These are phyloP conservation scores for Rafetus swinhoei DNA, from an alignment of 2,113 vertebrate species.

Conservation along the genomic window DNA sequence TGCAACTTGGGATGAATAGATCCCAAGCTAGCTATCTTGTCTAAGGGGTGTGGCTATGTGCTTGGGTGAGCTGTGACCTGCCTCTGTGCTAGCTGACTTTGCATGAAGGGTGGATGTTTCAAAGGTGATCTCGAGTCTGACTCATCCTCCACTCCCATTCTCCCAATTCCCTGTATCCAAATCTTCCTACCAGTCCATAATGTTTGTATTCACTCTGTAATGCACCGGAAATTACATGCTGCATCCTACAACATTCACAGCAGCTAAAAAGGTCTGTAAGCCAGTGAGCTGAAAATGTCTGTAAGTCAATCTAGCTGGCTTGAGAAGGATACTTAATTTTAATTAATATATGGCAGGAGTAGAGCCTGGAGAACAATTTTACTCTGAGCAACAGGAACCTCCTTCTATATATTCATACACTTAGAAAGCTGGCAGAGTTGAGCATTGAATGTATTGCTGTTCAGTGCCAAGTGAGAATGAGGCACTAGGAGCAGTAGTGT, in stretches of 20 bases:
- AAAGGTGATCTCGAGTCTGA: background rate
- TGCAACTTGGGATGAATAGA: background rate
- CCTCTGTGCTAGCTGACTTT: background rate
- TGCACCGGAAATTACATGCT: background rate
- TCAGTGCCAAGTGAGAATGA: background rate
- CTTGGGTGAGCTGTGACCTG: background rate
- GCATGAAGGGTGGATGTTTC: background rate
- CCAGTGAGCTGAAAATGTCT: background rate
- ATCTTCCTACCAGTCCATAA: background rate
- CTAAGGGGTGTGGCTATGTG: background rate
- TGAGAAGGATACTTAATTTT: background rate
- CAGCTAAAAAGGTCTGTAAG: background rate
- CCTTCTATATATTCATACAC: background rate
- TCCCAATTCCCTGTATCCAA: background rate
- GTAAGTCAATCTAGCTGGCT: background rate
- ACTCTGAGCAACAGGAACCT: background rate
- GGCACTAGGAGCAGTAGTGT: background rate
- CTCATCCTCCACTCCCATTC: background rate
- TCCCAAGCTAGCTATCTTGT: background rate
- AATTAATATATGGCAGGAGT: background rate
- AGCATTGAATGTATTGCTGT: background rate
- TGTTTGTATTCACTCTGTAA: background rate
- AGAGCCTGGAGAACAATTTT: background rate
- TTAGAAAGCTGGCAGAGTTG: background rate
- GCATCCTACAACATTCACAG: background rate